Base-by-base conservation (phyloP, 2,888 invertebrate genomes). In the Lasioglossum figueresi region DNA sequence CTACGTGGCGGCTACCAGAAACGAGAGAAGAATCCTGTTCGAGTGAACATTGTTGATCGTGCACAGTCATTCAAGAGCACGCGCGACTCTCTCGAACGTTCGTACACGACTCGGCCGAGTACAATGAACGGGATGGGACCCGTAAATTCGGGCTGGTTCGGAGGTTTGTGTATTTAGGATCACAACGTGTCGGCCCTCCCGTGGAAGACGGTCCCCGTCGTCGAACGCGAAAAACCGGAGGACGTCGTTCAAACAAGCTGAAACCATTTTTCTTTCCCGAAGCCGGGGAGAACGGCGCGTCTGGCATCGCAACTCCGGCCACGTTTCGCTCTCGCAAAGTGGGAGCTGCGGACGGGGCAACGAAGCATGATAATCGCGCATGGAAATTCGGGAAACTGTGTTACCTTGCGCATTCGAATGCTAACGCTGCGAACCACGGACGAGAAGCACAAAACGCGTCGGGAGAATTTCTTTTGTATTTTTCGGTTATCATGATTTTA, bases 121-220 rank as follows among this genome's bases (percentile, higher is more conserved):
- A 77, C 68, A 81, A 76, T 76, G 10, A 76, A 72, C 68, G 2
- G 31, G 45, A 10, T 43, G 52, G 37, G 70, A 45, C 45, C n/a
- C 37, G 66, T 52, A 52, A 77, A 85, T 59, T 84, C 40, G 40
- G 80, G 66, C 27, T 31, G 72, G 79, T 43, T 59, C 52, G 48
- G 59, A 3, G 12, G 81, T 75, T 80, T 84, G 85, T 85, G 84
- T 76, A 52, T 56, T 85, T 84, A 85, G 78, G 85, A 84, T 66
- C 31, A n/a, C 72, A 43, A 74, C 80, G 56, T 66, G 73, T 40
- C 72, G 52, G 70, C 80, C 66, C 80, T 77, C 14, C 79, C 43
- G 8, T 52, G 59, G 77, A 66, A 66, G 77, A 80, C 71, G 59
- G 59, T 78, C 77, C 74, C 34, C 70, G 75, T 75, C 80, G 56